These are phyloP conservation scores for Anguilla megastoma DNA, from an alignment of 2,797 vertebrate genomes.

Conservation along the genomic window DNA sequence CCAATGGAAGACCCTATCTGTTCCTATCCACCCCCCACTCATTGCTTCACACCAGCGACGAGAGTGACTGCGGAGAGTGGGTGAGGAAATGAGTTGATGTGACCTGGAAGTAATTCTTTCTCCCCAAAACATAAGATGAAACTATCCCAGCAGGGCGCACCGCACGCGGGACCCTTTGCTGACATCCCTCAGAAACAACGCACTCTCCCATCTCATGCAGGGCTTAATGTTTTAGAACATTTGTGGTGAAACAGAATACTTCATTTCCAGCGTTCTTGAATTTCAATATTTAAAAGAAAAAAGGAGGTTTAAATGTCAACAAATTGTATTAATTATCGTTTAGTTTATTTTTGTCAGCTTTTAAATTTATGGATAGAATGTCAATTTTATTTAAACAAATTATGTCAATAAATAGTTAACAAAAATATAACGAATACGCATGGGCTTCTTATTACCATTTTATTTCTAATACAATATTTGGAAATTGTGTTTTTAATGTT, in stretches of 20 bases:
- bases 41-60: slow-evolving; percentile 25
- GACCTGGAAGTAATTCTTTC: slow-evolving; percentile 44
- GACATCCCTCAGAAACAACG: background rate
- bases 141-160: slow-evolving; percentile 14
- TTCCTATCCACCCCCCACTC: background rate
- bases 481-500: background rate
- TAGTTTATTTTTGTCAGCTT: slow-evolving; percentile 3
- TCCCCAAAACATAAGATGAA: slow-evolving; percentile 35
- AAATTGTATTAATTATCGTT: background rate
- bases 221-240: background rate
- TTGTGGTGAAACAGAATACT: background rate
- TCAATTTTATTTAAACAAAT: background rate
- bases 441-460: background rate
- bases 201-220: background rate
- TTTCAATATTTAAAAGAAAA: background rate
- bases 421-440: background rate
- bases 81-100: slow-evolving; percentile 38
- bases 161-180: slow-evolving; percentile 9
- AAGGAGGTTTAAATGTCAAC: background rate
- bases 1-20: slow-evolving; percentile 12
- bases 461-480: background rate
- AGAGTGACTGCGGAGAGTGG: slow-evolving; percentile 23
- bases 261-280: background rate
- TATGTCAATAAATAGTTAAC: background rate
- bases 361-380: background rate